phyloP scores from a whole-genome alignment of 2,888 invertebrate species.

The Tachina fera region DNA sequence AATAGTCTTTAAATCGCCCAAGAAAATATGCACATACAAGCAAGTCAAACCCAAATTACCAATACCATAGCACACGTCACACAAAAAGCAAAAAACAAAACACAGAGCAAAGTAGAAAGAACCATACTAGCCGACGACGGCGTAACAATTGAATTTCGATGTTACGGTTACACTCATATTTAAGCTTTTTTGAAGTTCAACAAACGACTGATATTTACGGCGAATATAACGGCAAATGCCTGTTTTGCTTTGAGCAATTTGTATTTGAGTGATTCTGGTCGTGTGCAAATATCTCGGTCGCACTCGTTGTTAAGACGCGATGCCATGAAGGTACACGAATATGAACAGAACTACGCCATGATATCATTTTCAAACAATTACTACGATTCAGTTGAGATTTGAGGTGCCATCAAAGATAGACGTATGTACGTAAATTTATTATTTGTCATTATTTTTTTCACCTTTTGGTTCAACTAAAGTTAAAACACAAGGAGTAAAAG shows the following conservation, averaged over 20 bases:
- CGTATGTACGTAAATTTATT: slow-evolving; percentile 51
- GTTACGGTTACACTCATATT: slow-evolving; percentile 54
- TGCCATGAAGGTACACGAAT: slow-evolving; percentile 28
- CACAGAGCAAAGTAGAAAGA: background rate
- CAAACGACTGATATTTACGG: slow-evolving; percentile 65
- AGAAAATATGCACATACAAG: background rate
- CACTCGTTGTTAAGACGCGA: background rate
- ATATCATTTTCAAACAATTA: slow-evolving; percentile 58
- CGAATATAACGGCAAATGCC: slow-evolving; percentile 49
- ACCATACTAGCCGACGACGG: background rate
- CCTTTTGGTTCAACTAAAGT: slow-evolving; percentile 27
- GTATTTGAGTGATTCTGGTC: slow-evolving; percentile 49
- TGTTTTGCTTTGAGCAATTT: slow-evolving; percentile 36
- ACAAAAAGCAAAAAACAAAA: background rate
- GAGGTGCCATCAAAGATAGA: slow-evolving; percentile 61
- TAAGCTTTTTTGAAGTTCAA: slow-evolving; percentile 50
- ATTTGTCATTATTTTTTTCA: background rate
- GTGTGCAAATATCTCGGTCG: background rate
- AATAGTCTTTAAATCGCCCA: background rate
- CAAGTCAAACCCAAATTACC: background rate
- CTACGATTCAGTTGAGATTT: slow-evolving; percentile 69
- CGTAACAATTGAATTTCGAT: slow-evolving; percentile 43
- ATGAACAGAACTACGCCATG: slow-evolving; percentile 44
- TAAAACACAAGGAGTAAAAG: slow-evolving; percentile 40
- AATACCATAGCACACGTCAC: background rate